Evolutionary conservation across 2,888 invertebrate genomes (phyloP).

Genomic region (Mamestra brassicae): DNA sequence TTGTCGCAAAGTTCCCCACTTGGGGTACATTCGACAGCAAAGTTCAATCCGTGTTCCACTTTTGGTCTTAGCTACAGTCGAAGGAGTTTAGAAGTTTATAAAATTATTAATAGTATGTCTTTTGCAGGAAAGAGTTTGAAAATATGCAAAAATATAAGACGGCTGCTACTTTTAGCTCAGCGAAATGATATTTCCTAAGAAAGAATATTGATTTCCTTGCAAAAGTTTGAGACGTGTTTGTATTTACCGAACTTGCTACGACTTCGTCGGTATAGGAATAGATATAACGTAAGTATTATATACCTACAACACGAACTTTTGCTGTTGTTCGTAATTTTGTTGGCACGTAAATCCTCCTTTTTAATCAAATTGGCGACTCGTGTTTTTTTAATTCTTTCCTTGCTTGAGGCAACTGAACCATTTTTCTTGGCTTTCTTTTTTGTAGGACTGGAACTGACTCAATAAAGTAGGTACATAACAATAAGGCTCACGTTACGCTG

Average conservation of each 20-base stretch:
- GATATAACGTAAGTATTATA: background rate
- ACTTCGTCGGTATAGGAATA: background rate
- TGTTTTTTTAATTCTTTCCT: background rate
- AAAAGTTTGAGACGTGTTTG: slow-evolving; percentile 37
- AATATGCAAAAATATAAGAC: slow-evolving; percentile 38
- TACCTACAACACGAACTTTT: background rate
- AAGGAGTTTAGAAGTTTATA: slow-evolving; percentile 59
- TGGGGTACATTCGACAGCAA: slow-evolving; percentile 63
- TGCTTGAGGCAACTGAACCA: background rate
- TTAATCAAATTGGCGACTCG: slow-evolving; percentile 5
- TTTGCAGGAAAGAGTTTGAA: slow-evolving; percentile 39
- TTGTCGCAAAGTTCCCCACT: slow-evolving; percentile 61
- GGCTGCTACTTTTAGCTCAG: slow-evolving; percentile 27
- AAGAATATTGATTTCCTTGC: slow-evolving; percentile 35
- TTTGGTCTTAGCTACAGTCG: slow-evolving; percentile 55
- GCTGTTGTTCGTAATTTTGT: background rate
- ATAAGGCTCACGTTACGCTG: no score
- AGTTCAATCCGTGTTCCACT: slow-evolving; percentile 65
- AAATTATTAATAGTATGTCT: slow-evolving; percentile 66
- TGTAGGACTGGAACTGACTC: background rate
- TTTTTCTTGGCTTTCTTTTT: background rate
- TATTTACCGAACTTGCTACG: slow-evolving; percentile 32
- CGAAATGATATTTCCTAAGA: slow-evolving; percentile 22
- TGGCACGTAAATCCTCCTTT: background rate
- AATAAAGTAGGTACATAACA: background rate